These are phyloP conservation scores for Eledona agricola DNA, from an alignment of 2,888 invertebrate genomes.

Conservation along the genomic window DNA sequence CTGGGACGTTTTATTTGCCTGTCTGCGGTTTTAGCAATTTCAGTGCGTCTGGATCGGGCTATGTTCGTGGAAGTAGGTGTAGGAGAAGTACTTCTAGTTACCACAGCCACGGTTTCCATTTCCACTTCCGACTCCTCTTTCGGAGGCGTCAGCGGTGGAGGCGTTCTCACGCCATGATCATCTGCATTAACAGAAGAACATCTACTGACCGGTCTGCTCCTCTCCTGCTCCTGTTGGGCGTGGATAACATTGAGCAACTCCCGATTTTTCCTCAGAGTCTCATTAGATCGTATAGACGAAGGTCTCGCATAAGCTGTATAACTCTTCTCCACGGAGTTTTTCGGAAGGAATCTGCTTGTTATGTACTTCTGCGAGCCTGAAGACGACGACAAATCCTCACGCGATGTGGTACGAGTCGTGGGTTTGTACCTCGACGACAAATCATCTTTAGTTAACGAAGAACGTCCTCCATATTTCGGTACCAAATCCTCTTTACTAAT, in stretches of 20 bases:
- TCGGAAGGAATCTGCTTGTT: conserved; percentile 61
- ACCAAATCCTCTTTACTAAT: conserved; percentile 37
- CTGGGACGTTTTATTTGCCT: conserved; percentile 72
- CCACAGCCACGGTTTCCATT: conserved; percentile 68
- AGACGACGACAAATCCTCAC: conserved; percentile 54
- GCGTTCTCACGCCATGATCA: conserved; percentile 37
- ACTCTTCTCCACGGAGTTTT: conserved; percentile 61
- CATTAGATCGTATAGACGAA: conserved; percentile 54
- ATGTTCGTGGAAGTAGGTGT: conserved; percentile 67
- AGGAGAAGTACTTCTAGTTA: conserved; percentile 82
- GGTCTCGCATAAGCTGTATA: conserved; percentile 59
- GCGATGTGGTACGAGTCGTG: conserved; percentile 49
- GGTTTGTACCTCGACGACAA: conserved; percentile 40
- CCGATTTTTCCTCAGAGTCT: conserved; percentile 59
- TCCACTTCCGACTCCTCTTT: conserved; percentile 47
- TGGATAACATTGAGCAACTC: conserved; percentile 58
- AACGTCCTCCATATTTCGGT: conserved; percentile 39
- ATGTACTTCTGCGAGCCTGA: conserved; percentile 58
- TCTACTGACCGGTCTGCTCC: conserved; percentile 55
- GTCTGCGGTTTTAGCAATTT: conserved; percentile 77
- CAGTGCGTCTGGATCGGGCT: conserved; percentile 68
- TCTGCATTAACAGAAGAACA: conserved; percentile 55
- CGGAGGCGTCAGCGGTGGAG: conserved; percentile 16
- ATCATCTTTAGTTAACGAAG: conserved; percentile 43
- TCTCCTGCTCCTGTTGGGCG: conserved; percentile 55